A percentile compares a stretch with the other conserved stretches of the same genome.
Conservation (phyloP, 1,140 invertebrate species). For the Eupristina koningsbergeri region DNA sequence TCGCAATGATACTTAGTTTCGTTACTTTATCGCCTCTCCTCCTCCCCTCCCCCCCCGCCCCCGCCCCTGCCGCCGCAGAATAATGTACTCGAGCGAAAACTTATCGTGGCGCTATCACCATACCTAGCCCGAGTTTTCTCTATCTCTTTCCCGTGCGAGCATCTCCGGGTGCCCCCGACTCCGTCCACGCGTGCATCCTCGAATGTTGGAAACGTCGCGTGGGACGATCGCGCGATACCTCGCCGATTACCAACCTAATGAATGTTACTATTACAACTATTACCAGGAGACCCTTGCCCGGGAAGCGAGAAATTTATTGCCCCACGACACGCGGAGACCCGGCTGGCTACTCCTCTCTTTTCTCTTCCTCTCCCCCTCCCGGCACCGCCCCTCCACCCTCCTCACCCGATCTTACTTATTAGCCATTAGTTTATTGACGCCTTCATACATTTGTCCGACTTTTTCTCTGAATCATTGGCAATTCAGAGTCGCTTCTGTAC, state of each 20-base stretch:
- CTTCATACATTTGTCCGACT: background rate
- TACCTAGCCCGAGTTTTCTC: constrained; percentile 57
- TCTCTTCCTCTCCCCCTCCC: too few species aligned
- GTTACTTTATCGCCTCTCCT: constrained; percentile 59
- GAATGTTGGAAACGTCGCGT: constrained; percentile 55
- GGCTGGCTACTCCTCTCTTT: background rate
- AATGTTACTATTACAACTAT: constrained; percentile 54
- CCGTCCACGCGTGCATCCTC: background rate
- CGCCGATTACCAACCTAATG: constrained; percentile 61
- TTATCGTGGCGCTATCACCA: constrained; percentile 52
- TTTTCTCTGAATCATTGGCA: constrained; percentile 19
- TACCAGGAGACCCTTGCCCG: background rate
- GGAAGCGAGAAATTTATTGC: constrained; percentile 41
- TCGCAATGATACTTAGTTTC: constrained; percentile 62
- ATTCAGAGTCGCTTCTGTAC: constrained; percentile 19
- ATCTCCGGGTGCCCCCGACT: too few species aligned
- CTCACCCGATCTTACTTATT: background rate
- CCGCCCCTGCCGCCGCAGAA: constrained; percentile 51
- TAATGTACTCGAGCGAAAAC: constrained; percentile 59
- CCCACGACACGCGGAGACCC: background rate
- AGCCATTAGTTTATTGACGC: constrained; percentile 29
- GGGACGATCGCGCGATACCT: constrained; percentile 60
- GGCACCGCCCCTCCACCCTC: too few species aligned
- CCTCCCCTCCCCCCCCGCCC: background rate
- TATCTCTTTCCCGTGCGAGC: background rate